Percentiles rank a stretch among this genome's conserved stretches.
Evolutionary conservation across 92 coral and sea anemone genomes (phyloP).

Genomic region (Heliopora coerulea): DNA sequence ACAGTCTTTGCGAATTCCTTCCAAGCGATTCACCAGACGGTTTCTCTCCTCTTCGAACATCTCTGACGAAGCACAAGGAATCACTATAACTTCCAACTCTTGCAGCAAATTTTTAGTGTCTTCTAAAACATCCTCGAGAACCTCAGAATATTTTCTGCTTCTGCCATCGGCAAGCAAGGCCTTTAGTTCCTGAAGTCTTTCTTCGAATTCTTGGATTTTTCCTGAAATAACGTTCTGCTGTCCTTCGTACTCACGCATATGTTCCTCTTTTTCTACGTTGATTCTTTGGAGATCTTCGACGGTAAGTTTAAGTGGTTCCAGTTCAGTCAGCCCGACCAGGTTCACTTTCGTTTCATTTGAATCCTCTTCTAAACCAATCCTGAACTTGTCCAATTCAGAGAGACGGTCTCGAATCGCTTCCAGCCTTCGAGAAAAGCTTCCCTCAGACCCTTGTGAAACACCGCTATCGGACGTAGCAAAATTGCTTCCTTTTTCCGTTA

Average conservation of each 20-base stretch:
- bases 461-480: not conserved
- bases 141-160: not conserved
- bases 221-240: not conserved
- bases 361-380: not conserved
- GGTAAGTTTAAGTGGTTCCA: constrained; percentile 34
- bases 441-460: not conserved
- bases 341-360: constrained; percentile 8
- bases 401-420: constrained; percentile 11
- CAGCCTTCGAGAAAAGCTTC: constrained; percentile 7
- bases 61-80: not conserved
- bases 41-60: not conserved
- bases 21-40: constrained; percentile 14
- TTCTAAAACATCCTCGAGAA: not conserved
- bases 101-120: constrained; percentile 8
- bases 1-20: constrained; percentile 22
- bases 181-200: constrained; percentile 1
- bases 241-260: constrained; percentile 10
- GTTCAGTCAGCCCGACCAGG: constrained; percentile 6
- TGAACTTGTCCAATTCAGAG: not conserved
- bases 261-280: not conserved
- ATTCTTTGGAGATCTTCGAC: constrained; percentile 33
- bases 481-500: not conserved
- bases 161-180: not conserved
- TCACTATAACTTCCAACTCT: constrained; percentile 2
- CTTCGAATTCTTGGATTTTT: constrained; percentile 26